Evolutionary conservation across 2,888 invertebrate species (phyloP).

Genomic region (Yponomeuta plumbellus): DNA sequence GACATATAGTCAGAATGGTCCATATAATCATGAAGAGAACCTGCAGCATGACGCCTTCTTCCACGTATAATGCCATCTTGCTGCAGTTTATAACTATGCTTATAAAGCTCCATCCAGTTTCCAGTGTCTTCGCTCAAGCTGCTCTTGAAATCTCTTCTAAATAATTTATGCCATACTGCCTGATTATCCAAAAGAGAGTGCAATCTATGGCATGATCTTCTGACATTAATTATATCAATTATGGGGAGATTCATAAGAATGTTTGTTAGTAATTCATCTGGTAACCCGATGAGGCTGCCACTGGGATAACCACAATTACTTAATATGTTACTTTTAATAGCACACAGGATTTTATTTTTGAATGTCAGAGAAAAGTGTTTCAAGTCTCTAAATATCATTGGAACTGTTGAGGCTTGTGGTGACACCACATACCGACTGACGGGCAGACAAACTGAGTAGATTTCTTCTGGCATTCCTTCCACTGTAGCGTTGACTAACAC

Average conservation of each 20-base stretch:
- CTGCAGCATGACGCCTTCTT: slow-evolving; percentile 28
- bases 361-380: slow-evolving; percentile 65
- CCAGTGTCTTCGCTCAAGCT: slow-evolving; percentile 21
- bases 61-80: slow-evolving; percentile 29
- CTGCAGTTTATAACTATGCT: slow-evolving; percentile 34
- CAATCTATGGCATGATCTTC: slow-evolving; percentile 48
- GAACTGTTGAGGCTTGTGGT: slow-evolving; percentile 48
- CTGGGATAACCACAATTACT: slow-evolving; percentile 60
- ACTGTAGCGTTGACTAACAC: slow-evolving; percentile 53
- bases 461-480: slow-evolving; percentile 47
- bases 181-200: slow-evolving; percentile 42
- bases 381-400: slow-evolving; percentile 57
- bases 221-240: slow-evolving; percentile 43
- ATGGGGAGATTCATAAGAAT: slow-evolving; percentile 46
- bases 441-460: slow-evolving; percentile 59
- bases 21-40: slow-evolving; percentile 52
- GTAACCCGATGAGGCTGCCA: slow-evolving; percentile 63
- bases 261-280: slow-evolving; percentile 56
- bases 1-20: slow-evolving; percentile 53
- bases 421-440: slow-evolving; percentile 57
- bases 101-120: slow-evolving; percentile 51
- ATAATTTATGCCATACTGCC: slow-evolving; percentile 54
- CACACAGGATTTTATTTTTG: slow-evolving; percentile 72
- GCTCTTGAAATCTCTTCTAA: slow-evolving; percentile 47
- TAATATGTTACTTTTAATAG: slow-evolving; percentile 74